These are phyloP conservation scores for Suricata suricatta DNA, from an alignment of 2,113 vertebrate genomes.

Conservation along the genomic window DNA sequence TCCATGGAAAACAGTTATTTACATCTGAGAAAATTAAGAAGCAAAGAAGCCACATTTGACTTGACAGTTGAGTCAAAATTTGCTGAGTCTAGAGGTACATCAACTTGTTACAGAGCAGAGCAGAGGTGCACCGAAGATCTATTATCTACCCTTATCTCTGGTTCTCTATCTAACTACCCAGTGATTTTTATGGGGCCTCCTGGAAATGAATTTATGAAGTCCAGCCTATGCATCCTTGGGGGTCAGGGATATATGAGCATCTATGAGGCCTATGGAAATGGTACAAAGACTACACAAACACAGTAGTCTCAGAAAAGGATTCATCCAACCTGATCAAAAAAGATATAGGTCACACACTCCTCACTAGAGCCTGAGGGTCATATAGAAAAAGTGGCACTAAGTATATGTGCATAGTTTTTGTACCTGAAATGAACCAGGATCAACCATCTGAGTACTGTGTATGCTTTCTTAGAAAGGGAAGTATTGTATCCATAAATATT, in stretches of 20 bases:
- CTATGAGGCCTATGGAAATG: not conserved
- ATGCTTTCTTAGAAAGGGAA: not conserved
- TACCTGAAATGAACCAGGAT: not conserved
- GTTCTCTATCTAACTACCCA: not conserved
- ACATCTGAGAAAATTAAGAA: not conserved
- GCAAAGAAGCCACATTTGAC: not conserved
- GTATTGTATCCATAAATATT: not conserved
- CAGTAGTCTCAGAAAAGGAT: not conserved
- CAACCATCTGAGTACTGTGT: not conserved
- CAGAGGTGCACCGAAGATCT: not conserved
- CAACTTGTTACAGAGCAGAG: not conserved
- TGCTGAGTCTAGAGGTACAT: not conserved
- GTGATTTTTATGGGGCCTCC: not conserved
- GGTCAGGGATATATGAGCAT: not conserved
- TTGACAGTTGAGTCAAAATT: not conserved
- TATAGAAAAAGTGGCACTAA: not conserved
- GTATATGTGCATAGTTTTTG: not conserved
- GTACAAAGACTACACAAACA: not conserved
- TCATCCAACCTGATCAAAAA: not conserved
- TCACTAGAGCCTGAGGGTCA: not conserved
- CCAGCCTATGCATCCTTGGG: not conserved
- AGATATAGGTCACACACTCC: not conserved
- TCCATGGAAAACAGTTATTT: not conserved
- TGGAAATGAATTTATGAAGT: not conserved
- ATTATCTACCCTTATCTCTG: not conserved